phyloP scores from a whole-genome alignment of 2,888 invertebrate genomes.

The Nycteola revayana region DNA sequence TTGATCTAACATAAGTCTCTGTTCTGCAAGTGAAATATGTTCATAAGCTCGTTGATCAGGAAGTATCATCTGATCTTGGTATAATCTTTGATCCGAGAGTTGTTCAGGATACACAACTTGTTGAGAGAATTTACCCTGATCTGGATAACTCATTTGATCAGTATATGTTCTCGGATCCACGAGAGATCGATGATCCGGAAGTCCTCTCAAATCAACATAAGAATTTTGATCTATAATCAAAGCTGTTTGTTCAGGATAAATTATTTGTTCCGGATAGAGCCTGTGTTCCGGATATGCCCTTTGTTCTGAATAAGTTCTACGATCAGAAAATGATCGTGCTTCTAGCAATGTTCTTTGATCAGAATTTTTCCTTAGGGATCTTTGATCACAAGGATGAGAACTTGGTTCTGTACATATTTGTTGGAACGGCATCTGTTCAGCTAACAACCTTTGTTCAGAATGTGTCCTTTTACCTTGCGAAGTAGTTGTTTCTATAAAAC shows the following conservation, averaged over 20 bases:
- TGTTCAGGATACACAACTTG: slow-evolving; percentile 3
- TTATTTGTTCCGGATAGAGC: neutral
- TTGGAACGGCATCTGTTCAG: slow-evolving; percentile 8
- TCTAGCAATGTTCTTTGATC: slow-evolving; percentile 2
- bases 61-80: slow-evolving; percentile 3
- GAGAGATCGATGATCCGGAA: neutral
- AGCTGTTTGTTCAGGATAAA: neutral
- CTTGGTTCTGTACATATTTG: slow-evolving; percentile 3
- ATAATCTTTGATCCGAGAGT: slow-evolving; percentile 1
- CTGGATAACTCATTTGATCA: slow-evolving; percentile 10
- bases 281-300: slow-evolving; percentile 1
- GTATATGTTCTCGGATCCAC: slow-evolving; percentile 5
- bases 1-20: slow-evolving; percentile 10
- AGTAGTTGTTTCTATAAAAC: slow-evolving; percentile 5
- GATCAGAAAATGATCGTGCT: slow-evolving; percentile 4
- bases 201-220: slow-evolving; percentile 3
- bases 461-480: slow-evolving; percentile 8
- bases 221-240: neutral
- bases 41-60: slow-evolving; percentile 11
- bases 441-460: slow-evolving; percentile 6
- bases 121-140: slow-evolving; percentile 9
- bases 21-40: slow-evolving; percentile 14
- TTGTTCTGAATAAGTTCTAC: slow-evolving; percentile 3
- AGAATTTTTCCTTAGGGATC: neutral
- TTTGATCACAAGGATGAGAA: slow-evolving; percentile 4